These are phyloP conservation scores for Motacilla tschutschensis DNA, from an alignment of 2,113 vertebrate species.

Conservation along the genomic window DNA sequence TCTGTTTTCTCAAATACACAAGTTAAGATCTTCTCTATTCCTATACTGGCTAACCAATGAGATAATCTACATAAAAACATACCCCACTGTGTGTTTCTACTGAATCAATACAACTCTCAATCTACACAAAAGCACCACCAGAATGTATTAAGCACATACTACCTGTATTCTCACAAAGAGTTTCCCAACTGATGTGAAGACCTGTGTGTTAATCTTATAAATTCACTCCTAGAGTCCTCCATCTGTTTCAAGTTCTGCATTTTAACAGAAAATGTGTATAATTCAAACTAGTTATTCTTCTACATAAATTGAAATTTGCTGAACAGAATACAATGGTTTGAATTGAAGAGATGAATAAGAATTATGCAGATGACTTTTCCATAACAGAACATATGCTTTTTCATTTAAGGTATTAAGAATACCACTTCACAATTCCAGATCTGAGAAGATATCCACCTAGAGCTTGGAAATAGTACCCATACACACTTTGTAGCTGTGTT, in stretches of 20 bases:
- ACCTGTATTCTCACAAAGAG: background rate
- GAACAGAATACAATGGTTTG: background rate
- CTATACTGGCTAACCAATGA: slow-evolving; percentile 16
- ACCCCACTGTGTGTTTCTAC: slow-evolving; percentile 29
- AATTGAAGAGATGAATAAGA: background rate
- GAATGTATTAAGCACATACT: background rate
- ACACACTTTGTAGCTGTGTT: background rate
- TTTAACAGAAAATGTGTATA: slow-evolving; percentile 26
- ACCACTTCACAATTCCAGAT: background rate
- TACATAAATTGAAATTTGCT: background rate
- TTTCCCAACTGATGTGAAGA: slow-evolving; percentile 14
- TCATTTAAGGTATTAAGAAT: background rate
- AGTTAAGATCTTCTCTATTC: background rate
- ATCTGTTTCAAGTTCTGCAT: slow-evolving; percentile 20
- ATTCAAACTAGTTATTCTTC: slow-evolving; percentile 25
- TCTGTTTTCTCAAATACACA: slow-evolving; percentile 20
- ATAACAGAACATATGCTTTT: background rate
- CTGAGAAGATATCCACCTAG: background rate
- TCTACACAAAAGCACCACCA: slow-evolving; percentile 16
- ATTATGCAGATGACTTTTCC: background rate
- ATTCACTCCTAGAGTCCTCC: slow-evolving; percentile 15
- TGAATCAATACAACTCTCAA: slow-evolving; percentile 42
- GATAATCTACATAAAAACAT: slow-evolving; percentile 61
- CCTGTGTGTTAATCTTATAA: slow-evolving; percentile 28
- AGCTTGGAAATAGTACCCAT: background rate